Evolutionary conservation across 2,797 vertebrate species (phyloP).

Genomic region (Typhlichthys subterraneus): DNA sequence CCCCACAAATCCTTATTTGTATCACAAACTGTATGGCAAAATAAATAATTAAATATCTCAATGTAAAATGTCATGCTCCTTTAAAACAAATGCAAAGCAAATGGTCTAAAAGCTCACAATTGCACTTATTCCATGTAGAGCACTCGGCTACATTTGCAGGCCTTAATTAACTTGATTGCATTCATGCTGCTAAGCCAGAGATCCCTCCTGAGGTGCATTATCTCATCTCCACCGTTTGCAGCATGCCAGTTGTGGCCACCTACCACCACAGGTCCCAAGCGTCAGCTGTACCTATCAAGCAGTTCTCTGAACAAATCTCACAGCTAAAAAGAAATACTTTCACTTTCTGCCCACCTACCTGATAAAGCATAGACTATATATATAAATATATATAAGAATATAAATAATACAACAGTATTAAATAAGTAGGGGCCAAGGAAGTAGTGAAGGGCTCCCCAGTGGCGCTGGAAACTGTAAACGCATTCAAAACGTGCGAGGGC

Average conservation of each 20-base stretch:
- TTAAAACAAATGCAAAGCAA: constrained; percentile 48
- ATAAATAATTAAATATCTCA: neutral
- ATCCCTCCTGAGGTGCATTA: neutral
- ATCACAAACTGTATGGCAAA: neutral
- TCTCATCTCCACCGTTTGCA: constrained; percentile 22
- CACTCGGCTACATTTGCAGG: constrained; percentile 19
- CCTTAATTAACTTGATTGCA: constrained; percentile 52
- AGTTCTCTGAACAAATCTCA: constrained; percentile 34
- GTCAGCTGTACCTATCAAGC: constrained; percentile 34
- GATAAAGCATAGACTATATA: neutral
- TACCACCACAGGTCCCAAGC: constrained; percentile 21
- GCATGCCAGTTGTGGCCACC: constrained; percentile 6
- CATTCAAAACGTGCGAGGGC: neutral
- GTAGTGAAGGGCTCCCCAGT: constrained; percentile 8
- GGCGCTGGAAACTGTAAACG: constrained; percentile 16
- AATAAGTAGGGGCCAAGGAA: constrained; percentile 6
- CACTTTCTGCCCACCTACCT: neutral
- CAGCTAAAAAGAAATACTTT: constrained; percentile 11
- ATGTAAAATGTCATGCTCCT: constrained; percentile 33
- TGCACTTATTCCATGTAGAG: constrained; percentile 12
- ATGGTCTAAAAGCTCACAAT: constrained; percentile 37
- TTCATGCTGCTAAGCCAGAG: constrained; percentile 33
- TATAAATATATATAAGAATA: neutral
- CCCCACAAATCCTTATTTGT: neutral
- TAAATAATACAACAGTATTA: neutral